Conservation (phyloP, 2,113 vertebrate species). For the Calypte anna region DNA sequence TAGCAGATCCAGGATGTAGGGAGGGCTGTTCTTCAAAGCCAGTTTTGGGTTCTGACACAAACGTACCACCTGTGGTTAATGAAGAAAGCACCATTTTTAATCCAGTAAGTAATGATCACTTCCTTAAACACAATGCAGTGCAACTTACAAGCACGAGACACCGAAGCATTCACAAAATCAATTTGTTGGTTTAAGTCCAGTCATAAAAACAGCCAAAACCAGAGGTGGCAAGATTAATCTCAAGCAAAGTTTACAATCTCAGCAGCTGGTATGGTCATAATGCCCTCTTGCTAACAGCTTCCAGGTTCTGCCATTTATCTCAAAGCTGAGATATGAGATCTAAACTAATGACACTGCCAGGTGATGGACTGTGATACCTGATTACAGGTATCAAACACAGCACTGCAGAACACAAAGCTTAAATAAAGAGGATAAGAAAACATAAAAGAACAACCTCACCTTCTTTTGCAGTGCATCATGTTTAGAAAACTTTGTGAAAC, state of each 20-base stretch:
- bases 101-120: accelerated
- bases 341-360: not conserved
- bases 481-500: not conserved
- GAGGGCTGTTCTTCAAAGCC: slow-evolving; percentile 97
- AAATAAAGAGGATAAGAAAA: not conserved
- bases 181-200: not conserved
- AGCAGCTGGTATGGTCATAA: not conserved
- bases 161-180: accelerated
- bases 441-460: not conserved
- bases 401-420: not conserved
- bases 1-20: slow-evolving; percentile 96
- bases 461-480: not conserved
- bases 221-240: not conserved
- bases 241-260: not conserved
- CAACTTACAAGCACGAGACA: accelerated
- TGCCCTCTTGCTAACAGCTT: not conserved
- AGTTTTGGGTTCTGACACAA: slow-evolving; percentile 97
- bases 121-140: accelerated
- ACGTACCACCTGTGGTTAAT: slow-evolving; percentile 87
- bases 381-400: not conserved
- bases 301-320: not conserved
- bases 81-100: not conserved
- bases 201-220: not conserved
- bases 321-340: not conserved
- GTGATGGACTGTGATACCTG: no score